These are phyloP conservation scores for Quadroppia sp. DNA, from an alignment of 2,888 invertebrate species.

Conservation along the genomic window DNA sequence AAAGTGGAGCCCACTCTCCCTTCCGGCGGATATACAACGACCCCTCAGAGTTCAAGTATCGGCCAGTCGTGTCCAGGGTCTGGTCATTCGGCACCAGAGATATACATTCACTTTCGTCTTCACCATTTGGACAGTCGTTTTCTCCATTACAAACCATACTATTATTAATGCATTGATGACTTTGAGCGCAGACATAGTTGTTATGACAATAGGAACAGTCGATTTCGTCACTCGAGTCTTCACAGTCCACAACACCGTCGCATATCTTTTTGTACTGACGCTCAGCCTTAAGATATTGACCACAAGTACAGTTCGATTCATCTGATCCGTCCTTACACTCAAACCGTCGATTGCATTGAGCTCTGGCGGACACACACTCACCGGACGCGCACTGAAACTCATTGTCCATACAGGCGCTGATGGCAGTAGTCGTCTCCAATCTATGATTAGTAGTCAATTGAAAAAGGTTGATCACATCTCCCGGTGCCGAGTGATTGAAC, in stretches of 20 bases:
- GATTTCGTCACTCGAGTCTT: conserved; percentile 60
- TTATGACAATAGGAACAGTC: conserved; percentile 12
- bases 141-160: conserved; percentile 35
- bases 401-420: conserved; percentile 6
- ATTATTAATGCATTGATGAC: conserved; percentile 29
- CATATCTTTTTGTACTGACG: conserved; percentile 69
- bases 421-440: conserved; percentile 17
- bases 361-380: conserved; percentile 41
- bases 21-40: conserved; percentile 69
- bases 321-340: conserved; percentile 35
- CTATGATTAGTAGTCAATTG: neutral
- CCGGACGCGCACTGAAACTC: conserved; percentile 43
- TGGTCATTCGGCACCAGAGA: conserved; percentile 18
- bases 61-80: neutral
- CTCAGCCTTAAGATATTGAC: conserved; percentile 68
- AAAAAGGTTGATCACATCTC: neutral
- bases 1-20: conserved; percentile 72
- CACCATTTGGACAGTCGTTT: conserved; percentile 38
- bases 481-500: neutral
- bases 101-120: conserved; percentile 39
- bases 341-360: neutral
- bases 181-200: conserved; percentile 5
- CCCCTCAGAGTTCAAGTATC: conserved; percentile 54
- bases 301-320: conserved; percentile 57
- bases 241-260: conserved; percentile 72